Base-by-base conservation (phyloP, 2,113 vertebrate genomes). In the Xiphophorus couchianus region DNA sequence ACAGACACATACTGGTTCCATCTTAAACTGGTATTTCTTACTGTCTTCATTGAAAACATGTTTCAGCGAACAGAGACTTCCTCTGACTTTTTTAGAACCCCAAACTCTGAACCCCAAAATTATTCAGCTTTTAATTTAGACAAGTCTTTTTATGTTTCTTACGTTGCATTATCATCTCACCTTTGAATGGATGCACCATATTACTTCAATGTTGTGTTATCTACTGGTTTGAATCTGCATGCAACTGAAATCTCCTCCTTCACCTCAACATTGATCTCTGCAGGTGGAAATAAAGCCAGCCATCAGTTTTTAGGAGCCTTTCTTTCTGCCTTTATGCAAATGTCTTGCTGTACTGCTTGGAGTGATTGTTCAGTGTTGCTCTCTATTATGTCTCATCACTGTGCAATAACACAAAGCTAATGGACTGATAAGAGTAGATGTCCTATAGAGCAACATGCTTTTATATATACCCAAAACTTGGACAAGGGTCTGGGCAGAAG, bases 321-420 rank as follows among this genome's bases (percentile, higher is more conserved):
- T 48, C 44, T 22, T 19, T 48, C 5, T 35, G 10, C 27, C 58
- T 71, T 29, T 48, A 22, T 37, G 35, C 35, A 2, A 67, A 42
- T 73, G n/a, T 66, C 71, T 69, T 79, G 76, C 79, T 76, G 78
- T 66, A 58, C 42, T 68, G 35, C 67, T 71, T 65, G 27, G 19
- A 74, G 54, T 35, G 44, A 79, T 58, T 74, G 48, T 58, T 69
- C 58, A 9, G 29, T 66, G n/a, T 73, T 54, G 35, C 31, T 61
- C 31, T 77, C 33, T 76, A 76, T 74, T 58, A 27, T 74, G 51
- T 78, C 69, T 37, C 31, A 61, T 71, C 44, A 69, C 37, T 66
- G 30, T 17, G 44, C 42, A 71, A 70, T 42, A 67, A 69, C 65
- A 74, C 65, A 48, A 39, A 42, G 17, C 64, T 44, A 28, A 58